Evolutionary conservation across 2,113 vertebrate genomes (phyloP).

Genomic region (Hippocampus abdominalis): DNA sequence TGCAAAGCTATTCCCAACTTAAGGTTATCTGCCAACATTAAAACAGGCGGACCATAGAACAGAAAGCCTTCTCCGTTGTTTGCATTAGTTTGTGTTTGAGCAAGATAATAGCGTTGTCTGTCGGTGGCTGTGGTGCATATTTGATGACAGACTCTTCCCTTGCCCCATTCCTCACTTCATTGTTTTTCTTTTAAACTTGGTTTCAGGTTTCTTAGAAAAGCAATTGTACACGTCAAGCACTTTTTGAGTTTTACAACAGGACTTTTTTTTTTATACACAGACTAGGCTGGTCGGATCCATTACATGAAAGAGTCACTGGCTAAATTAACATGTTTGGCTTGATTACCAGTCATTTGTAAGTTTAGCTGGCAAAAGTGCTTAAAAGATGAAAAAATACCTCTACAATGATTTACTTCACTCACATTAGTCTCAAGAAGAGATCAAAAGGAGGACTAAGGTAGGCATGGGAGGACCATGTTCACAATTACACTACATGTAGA

Average conservation of each 20-base stretch:
- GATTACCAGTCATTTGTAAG: not conserved
- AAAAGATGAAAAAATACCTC: too few species aligned
- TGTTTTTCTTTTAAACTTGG: not conserved
- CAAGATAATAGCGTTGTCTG: slow-evolving; percentile 43
- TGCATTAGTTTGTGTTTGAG: slow-evolving; percentile 49
- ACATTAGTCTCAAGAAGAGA: too few species aligned
- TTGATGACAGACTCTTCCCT: slow-evolving; percentile 3
- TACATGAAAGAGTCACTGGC: not conserved
- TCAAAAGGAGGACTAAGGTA: too few species aligned
- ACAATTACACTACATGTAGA: too few species aligned
- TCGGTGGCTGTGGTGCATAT: slow-evolving; percentile 37
- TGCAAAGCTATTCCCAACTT: slow-evolving; percentile 47
- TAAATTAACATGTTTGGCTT: too few species aligned
- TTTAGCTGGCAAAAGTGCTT: not conserved
- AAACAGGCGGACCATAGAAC: slow-evolving; percentile 50
- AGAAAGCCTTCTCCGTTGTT: slow-evolving; percentile 39
- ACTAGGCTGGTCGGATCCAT: too few species aligned
- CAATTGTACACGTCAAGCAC: not conserved
- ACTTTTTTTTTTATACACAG: too few species aligned
- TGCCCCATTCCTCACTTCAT: slow-evolving; percentile 1
- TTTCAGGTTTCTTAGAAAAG: not conserved
- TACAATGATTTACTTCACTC: too few species aligned
- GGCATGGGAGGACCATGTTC: too few species aligned
- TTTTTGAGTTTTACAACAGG: not conserved
- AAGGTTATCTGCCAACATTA: slow-evolving; percentile 43